Conservation (phyloP, 2,888 invertebrate genomes). For the Disparrhopalites patrizii region DNA sequence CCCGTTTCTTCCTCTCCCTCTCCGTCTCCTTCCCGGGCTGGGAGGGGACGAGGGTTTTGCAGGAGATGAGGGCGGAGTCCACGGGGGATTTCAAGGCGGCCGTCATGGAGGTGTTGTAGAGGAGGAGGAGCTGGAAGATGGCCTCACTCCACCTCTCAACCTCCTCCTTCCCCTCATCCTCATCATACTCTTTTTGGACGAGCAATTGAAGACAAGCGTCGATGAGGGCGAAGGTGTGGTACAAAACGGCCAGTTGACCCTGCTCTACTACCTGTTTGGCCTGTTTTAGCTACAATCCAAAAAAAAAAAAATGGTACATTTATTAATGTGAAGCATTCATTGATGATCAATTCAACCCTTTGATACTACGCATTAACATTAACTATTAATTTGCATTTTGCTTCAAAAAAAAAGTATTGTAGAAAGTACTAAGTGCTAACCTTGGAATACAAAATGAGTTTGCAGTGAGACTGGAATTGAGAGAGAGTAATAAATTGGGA, state of each 20-base stretch:
- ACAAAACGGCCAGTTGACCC: conserved; percentile 43
- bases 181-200: not conserved
- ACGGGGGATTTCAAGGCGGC: conserved; percentile 35
- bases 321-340: too few relatives aligned
- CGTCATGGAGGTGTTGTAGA: conserved; percentile 44
- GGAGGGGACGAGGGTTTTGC: not conserved
- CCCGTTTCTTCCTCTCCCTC: not conserved
- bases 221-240: conserved; percentile 20
- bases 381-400: too few relatives aligned
- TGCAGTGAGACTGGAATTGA: conserved; percentile 47
- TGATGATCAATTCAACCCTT: too few relatives aligned
- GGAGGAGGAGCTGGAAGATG: conserved; percentile 43
- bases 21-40: not conserved
- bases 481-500: conserved; percentile 45
- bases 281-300: conserved; percentile 41
- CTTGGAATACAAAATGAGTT: conserved; percentile 46
- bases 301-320: not conserved
- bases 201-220: conserved; percentile 8
- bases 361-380: too few relatives aligned
- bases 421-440: conserved; percentile 24
- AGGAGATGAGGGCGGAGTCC: conserved; percentile 20
- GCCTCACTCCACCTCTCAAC: not conserved
- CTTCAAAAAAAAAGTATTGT: not conserved
- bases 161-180: not conserved
- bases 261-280: conserved; percentile 34